These are phyloP conservation scores for Nyctereutes procyonoides DNA, from an alignment of 2,113 vertebrate genomes.

Conservation along the genomic window DNA sequence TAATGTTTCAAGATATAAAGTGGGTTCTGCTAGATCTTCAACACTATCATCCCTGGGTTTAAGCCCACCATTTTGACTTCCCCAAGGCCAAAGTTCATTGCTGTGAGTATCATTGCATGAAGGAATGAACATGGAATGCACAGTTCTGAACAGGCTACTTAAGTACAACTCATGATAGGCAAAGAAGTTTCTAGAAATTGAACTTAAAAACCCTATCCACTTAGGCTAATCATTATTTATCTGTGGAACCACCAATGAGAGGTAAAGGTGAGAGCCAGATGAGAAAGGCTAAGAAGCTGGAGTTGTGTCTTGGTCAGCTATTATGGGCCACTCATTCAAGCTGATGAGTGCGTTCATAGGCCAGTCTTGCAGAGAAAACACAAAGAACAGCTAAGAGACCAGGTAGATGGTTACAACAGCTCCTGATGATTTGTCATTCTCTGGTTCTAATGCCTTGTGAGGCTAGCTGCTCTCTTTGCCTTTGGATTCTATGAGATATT, in stretches of 20 bases:
- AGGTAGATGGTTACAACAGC: not conserved
- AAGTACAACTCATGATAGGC: not conserved
- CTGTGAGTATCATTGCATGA: accelerated
- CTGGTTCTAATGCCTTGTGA: not conserved
- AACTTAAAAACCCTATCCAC: not conserved
- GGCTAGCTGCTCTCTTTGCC: not conserved
- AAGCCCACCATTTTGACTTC: not conserved
- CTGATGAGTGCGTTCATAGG: not conserved
- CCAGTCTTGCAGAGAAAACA: not conserved
- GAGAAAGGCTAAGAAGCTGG: not conserved
- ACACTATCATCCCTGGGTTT: not conserved
- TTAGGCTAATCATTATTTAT: not conserved
- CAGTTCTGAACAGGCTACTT: not conserved
- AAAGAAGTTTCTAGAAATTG: not conserved
- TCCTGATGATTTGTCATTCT: not conserved
- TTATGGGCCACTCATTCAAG: not conserved
- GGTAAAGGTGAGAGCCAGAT: not conserved
- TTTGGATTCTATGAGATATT: not conserved
- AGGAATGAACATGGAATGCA: not conserved
- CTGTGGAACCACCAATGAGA: not conserved
- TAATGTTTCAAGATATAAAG: not conserved
- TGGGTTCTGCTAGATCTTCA: not conserved
- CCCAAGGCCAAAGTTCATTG: no score
- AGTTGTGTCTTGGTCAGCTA: not conserved
- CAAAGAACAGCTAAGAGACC: not conserved